Conservation (phyloP, 2,113 vertebrate species). For the Trinectes maculatus region DNA sequence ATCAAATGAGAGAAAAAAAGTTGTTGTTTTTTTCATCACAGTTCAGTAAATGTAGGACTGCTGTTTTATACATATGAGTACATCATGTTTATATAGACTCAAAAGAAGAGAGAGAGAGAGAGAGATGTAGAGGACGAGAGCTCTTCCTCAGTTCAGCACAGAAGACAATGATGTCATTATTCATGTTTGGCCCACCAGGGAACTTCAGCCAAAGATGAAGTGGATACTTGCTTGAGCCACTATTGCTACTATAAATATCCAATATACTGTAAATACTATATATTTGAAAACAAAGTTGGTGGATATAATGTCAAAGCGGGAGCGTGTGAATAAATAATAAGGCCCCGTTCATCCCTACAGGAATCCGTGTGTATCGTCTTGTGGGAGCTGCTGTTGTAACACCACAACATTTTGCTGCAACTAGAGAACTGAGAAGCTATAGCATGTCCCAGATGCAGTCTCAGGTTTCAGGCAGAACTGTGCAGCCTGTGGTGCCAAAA, state of each 20-base stretch:
- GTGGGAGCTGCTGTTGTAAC: constrained; percentile 1
- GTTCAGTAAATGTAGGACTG: too few species aligned
- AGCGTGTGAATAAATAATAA: constrained; percentile 24
- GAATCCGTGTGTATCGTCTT: background rate
- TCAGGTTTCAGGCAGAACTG: background rate
- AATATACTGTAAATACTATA: background rate
- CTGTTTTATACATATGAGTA: too few species aligned
- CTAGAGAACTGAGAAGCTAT: background rate
- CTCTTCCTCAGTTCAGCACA: background rate
- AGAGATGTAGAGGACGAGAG: background rate
- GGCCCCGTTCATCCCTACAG: background rate
- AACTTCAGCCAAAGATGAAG: background rate
- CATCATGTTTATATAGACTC: too few species aligned
- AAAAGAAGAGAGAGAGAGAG: background rate
- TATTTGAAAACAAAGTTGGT: constrained; percentile 18
- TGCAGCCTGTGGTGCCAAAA: background rate
- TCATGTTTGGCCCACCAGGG: background rate
- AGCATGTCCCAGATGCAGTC: background rate
- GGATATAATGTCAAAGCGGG: background rate
- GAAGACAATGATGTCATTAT: background rate
- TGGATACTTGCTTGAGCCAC: background rate
- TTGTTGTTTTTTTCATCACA: too few species aligned
- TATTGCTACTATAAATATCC: background rate
- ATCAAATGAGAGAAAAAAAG: too few species aligned
- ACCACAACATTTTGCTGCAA: background rate